phyloP scores from a whole-genome alignment of 2,113 vertebrate genomes.

The Prionailurus bengalensis region DNA sequence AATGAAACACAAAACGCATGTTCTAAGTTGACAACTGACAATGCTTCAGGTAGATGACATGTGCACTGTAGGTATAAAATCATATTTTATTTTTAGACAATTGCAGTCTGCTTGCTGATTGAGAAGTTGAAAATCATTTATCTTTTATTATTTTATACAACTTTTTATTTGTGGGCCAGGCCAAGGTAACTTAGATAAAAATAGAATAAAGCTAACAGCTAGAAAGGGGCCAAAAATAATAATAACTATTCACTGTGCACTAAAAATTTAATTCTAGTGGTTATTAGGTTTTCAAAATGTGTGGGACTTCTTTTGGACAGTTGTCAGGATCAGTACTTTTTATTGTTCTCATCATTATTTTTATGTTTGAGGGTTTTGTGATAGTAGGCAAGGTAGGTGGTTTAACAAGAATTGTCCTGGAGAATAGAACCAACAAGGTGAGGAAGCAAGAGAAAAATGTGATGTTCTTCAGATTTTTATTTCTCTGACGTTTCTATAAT shows the following conservation, averaged over 20 bases:
- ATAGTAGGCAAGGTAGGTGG: background rate
- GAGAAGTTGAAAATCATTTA: conserved; percentile 68
- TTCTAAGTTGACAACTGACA: conserved; percentile 61
- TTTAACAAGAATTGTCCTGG: background rate
- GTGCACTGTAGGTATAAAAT: conserved; percentile 35
- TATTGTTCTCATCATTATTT: background rate
- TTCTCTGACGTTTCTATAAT: background rate
- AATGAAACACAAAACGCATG: conserved; percentile 62
- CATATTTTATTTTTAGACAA: conserved; percentile 73
- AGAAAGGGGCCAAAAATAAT: background rate
- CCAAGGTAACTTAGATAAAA: conserved; percentile 25
- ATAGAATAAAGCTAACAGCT: background rate
- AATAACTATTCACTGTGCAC: background rate
- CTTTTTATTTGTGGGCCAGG: background rate
- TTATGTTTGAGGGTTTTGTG: background rate
- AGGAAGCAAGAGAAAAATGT: background rate
- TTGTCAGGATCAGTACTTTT: background rate
- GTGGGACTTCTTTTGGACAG: background rate
- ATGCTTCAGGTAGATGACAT: conserved; percentile 54
- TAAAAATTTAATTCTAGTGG: background rate
- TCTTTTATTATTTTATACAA: conserved; percentile 54
- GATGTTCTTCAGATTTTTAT: background rate
- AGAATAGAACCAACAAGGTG: background rate
- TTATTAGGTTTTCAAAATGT: background rate
- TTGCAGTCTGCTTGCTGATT: conserved; percentile 38